These are phyloP conservation scores for Cariama cristata DNA, from an alignment of 2,113 vertebrate genomes.

Conservation along the genomic window DNA sequence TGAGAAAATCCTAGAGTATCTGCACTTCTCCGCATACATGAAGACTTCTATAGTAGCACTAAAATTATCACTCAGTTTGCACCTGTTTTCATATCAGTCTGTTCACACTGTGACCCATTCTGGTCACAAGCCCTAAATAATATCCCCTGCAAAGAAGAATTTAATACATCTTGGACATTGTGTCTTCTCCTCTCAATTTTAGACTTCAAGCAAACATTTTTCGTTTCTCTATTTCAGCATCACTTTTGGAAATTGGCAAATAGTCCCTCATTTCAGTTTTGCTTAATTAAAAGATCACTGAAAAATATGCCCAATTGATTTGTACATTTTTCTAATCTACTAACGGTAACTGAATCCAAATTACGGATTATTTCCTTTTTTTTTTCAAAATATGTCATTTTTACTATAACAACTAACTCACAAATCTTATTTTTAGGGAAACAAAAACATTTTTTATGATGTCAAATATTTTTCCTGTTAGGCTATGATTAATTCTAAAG, in stretches of 20 bases:
- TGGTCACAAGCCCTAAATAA: neutral
- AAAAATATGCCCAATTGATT: neutral
- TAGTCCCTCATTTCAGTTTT: neutral
- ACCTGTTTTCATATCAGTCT: neutral
- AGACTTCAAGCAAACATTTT: neutral
- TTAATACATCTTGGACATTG: neutral
- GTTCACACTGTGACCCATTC: neutral
- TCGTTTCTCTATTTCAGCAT: neutral
- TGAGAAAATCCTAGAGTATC: neutral
- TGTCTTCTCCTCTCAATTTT: neutral
- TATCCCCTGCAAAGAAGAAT: neutral
- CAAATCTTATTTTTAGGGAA: neutral
- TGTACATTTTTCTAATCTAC: neutral
- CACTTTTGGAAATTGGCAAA: neutral
- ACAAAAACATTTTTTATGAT: accelerated
- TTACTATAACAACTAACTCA: neutral
- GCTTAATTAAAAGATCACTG: neutral
- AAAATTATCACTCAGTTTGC: neutral
- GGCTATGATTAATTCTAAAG: neutral
- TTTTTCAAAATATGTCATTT: neutral
- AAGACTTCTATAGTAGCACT: neutral
- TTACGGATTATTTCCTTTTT: neutral
- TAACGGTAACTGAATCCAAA: neutral
- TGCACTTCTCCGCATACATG: neutral
- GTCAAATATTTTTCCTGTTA: neutral